Evolutionary conservation across 2,888 invertebrate species (phyloP).

Genomic region (Perizoma affinitatum): DNA sequence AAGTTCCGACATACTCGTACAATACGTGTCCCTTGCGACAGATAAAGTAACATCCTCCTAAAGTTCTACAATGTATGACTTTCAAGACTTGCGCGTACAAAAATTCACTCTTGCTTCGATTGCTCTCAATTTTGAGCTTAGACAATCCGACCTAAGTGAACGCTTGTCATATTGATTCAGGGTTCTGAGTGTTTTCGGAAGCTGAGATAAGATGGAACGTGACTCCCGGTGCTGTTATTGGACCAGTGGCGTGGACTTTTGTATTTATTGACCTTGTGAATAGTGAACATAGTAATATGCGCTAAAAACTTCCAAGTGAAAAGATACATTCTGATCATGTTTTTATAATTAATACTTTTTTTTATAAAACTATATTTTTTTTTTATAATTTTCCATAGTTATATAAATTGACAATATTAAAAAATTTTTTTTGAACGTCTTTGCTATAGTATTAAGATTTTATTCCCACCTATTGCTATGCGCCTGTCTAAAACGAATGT

Average conservation of each 20-base stretch:
- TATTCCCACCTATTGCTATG: too few relatives aligned
- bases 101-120: slow-evolving; percentile 40
- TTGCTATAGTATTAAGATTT: too few relatives aligned
- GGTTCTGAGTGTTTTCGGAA: slow-evolving; percentile 70
- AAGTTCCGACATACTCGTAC: slow-evolving; percentile 17
- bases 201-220: slow-evolving; percentile 72
- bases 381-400: too few relatives aligned
- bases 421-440: too few relatives aligned
- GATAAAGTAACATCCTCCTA: slow-evolving; percentile 30
- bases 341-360: too few relatives aligned
- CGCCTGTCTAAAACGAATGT: slow-evolving; percentile 39
- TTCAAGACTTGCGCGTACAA: slow-evolving; percentile 28
- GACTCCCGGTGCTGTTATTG: slow-evolving; percentile 56
- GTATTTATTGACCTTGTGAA: slow-evolving; percentile 52
- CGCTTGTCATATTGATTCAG: slow-evolving; percentile 75
- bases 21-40: slow-evolving; percentile 24
- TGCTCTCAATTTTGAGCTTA: slow-evolving; percentile 56
- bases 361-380: too few relatives aligned
- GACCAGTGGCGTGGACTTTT: slow-evolving; percentile 62
- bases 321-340: too few relatives aligned
- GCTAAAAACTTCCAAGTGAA: too few relatives aligned
- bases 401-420: too few relatives aligned
- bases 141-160: slow-evolving; percentile 70
- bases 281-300: background rate
- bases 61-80: slow-evolving; percentile 32